Conservation (phyloP, 2,888 invertebrate genomes). For the Ommatoiulus sabulosus region DNA sequence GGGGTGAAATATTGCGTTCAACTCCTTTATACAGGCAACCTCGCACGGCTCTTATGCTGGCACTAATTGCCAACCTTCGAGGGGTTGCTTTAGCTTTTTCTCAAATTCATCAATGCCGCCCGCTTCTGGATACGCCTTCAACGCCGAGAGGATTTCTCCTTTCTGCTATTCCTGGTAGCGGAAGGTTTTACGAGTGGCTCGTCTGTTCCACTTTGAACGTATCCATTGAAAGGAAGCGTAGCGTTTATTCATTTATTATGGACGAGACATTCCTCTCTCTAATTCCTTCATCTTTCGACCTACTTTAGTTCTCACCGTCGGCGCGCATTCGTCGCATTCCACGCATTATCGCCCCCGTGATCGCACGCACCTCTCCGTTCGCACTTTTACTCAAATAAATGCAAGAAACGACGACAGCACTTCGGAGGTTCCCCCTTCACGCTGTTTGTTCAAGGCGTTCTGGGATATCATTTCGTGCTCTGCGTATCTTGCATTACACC, state of each 20-base stretch:
- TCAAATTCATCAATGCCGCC: not conserved
- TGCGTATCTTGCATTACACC: not conserved
- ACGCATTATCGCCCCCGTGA: slow-evolving; percentile 18
- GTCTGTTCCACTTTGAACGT: not conserved
- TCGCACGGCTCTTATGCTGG: not conserved
- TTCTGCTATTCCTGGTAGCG: not conserved
- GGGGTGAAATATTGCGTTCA: too few species aligned
- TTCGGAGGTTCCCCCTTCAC: not conserved
- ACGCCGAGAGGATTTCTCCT: not conserved
- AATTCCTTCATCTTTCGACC: not conserved
- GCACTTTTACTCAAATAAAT: not conserved
- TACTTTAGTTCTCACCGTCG: not conserved
- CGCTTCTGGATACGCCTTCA: not conserved
- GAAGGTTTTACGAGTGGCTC: not conserved
- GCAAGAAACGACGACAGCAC: not conserved
- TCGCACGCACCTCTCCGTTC: not conserved
- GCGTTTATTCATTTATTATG: slow-evolving; percentile 17
- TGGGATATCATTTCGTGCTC: not conserved
- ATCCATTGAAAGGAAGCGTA: not conserved
- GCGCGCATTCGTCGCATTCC: slow-evolving; percentile 12
- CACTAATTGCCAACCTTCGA: not conserved
- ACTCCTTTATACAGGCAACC: too few species aligned
- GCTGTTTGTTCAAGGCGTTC: slow-evolving; percentile 1
- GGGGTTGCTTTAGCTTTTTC: not conserved
- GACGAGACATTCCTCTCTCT: not conserved